These are phyloP conservation scores for Anhinga anhinga DNA, from an alignment of 2,113 vertebrate genomes.

Conservation along the genomic window DNA sequence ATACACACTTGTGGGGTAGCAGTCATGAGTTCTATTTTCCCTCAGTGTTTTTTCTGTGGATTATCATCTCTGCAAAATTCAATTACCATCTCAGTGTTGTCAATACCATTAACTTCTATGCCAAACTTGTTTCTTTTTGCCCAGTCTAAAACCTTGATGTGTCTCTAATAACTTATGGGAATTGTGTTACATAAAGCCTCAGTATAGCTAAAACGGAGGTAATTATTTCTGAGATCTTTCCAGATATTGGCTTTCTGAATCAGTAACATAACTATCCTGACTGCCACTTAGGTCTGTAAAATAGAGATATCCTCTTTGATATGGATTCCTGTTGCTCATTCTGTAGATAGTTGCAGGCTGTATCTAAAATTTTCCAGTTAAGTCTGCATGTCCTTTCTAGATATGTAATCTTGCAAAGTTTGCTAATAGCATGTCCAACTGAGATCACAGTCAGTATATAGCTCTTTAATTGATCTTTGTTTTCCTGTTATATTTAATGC, in stretches of 20 bases:
- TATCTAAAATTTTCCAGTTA: background rate
- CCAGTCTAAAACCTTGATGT: background rate
- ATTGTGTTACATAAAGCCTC: background rate
- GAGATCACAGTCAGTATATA: background rate
- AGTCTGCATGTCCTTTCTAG: background rate
- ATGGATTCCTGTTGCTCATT: background rate
- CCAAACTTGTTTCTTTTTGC: background rate
- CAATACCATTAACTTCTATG: background rate
- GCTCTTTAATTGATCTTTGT: background rate
- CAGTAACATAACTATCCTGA: background rate
- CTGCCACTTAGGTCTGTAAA: background rate
- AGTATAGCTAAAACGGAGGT: background rate
- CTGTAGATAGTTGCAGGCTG: background rate
- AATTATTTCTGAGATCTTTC: background rate
- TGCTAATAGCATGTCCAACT: background rate
- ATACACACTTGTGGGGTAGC: background rate
- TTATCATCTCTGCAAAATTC: background rate
- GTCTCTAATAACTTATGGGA: background rate
- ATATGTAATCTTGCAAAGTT: background rate
- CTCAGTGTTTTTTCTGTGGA: background rate
- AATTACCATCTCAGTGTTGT: background rate
- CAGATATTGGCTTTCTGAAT: background rate
- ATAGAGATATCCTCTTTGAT: background rate
- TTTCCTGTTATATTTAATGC: background rate
- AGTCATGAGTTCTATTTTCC: background rate